Base-by-base conservation (phyloP, 2,113 vertebrate genomes). In the Herpetotheres cachinnans region DNA sequence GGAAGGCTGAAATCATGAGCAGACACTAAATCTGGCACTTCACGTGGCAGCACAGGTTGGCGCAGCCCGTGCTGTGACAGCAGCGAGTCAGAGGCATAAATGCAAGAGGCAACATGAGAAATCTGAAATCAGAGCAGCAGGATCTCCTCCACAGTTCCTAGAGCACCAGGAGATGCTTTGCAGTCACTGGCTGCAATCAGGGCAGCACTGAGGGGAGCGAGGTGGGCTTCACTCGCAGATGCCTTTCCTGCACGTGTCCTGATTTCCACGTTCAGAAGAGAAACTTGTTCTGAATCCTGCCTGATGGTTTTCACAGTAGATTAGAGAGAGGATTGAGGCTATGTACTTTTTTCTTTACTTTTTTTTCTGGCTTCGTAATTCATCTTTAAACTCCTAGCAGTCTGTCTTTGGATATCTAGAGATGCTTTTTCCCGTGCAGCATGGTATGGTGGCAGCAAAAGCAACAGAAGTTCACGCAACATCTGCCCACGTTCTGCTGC, bases 11-110 rank as follows among this genome's bases (percentile, higher is more conserved):
- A 69, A 46, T 6, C 4, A 11, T 65, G 50, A 54, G 52, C 70
- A 62, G 69, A 17, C 49, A 13, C 54, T 27, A 15, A 18, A 40
- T 2, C 38, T 4, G 30, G 26, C 38, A 6, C 27, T 14, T 24
- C 7, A 2, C 1, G 2, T 25, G 46, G 72, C 27, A 66, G 54
- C 24, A 0, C 8, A 2, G 20, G 55, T 30, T 12, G 11, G 24
- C 8, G 44, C 79, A 77, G 82, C 20, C 54, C 0, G 1, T 38
- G 76, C 62, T 29, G 88, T 21, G 42, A 22, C 40, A 42, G 42
- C 42, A 42, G 42, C 42, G 14, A 42, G 42, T 42, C 42, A 42
- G 42, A 42, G 42, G 42, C 42, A 42, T 42, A 42, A 42, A 42
- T 30, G 38, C 25, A 13, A 16, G n/a, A 22, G 40, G 25, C 62